These are phyloP conservation scores for Pseudoatta argentina DNA, from an alignment of 1,140 invertebrate species.

Conservation along the genomic window DNA sequence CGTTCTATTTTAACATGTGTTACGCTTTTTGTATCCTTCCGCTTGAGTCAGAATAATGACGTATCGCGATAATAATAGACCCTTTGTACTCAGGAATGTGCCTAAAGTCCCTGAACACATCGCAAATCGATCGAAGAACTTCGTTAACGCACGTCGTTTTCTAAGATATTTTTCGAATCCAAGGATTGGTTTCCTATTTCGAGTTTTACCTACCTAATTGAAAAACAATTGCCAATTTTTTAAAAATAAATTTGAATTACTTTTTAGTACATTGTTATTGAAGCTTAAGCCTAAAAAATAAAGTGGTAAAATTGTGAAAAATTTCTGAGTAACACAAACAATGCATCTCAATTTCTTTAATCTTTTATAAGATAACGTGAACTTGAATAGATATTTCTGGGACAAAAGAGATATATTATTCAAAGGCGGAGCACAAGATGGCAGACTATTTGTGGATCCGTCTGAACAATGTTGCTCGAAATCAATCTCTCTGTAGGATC, in stretches of 20 bases:
- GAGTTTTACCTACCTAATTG: not conserved
- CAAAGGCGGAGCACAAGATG: not conserved
- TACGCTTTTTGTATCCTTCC: constrained; percentile 19
- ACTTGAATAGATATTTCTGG: not conserved
- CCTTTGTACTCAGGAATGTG: constrained; percentile 13
- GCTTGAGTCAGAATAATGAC: constrained; percentile 45
- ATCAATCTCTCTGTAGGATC: not conserved
- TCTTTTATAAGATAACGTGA: not conserved
- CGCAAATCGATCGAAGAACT: not conserved
- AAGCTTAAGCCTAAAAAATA: not conserved
- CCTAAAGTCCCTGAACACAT: constrained; percentile 2
- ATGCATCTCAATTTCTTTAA: not conserved
- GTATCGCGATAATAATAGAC: constrained; percentile 35
- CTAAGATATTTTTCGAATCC: not conserved
- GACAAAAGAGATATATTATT: not conserved
- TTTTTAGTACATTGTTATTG: not conserved
- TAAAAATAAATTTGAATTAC: not conserved
- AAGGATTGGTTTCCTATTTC: not conserved
- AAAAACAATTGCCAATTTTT: not conserved
- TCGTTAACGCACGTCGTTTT: not conserved
- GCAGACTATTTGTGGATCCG: not conserved
- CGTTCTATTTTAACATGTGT: constrained; percentile 39
- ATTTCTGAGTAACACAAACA: not conserved
- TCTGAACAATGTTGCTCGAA: not conserved
- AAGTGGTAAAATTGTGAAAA: not conserved